Evolutionary conservation across 2,888 invertebrate species (phyloP), one percentile per base, ranked within the genome.

Genomic region (Shargacucullia verbasci): DNA sequence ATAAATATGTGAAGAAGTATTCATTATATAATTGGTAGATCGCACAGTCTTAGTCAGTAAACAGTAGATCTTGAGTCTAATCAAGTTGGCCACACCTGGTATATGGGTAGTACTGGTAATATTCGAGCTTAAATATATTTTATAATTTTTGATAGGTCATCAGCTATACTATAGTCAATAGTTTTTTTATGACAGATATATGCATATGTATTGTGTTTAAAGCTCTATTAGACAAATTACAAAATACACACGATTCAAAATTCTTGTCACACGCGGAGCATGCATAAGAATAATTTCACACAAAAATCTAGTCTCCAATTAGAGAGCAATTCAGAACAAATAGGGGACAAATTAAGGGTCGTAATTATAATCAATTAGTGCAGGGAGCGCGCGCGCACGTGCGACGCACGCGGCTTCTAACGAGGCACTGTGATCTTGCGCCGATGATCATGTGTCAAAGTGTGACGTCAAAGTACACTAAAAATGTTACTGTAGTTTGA

Each of bases 341-440:
- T 73, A 63, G 77, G 73, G 79, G 76, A 79, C 73, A 79, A 84
- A 82, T 81, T 74, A 79, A 76, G 78, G 73, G 77, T 31, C 47
- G 61, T 67, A 86, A 88, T 91, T 86, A 86, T 86, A 85, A 87
- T 85, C 89, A 91, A 90, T 91, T 91, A 90, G 88, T 73, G 78
- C 79, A 79, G 55, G 49, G 56, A 54, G 52, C 71, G 68, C 69
- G 41, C 68, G 73, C 81, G 73, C 89, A 84, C 89, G 89, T 86
- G 90, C 72, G 64, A 52, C 62, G 62, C 92, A 90, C 91, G 88
- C 85, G 89, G 60, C 84, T 60, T 63, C 72, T 90, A 89, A 91
- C 85, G 83, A 88, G 83, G 79, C 71, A 35, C 81, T 84, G 82
- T 81, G 85, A 84, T 84, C 81, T 79, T 52, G 53, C 49, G 53